Conservation (phyloP, 2,797 vertebrate species). For the Poeciliopsis paucimaculata region DNA sequence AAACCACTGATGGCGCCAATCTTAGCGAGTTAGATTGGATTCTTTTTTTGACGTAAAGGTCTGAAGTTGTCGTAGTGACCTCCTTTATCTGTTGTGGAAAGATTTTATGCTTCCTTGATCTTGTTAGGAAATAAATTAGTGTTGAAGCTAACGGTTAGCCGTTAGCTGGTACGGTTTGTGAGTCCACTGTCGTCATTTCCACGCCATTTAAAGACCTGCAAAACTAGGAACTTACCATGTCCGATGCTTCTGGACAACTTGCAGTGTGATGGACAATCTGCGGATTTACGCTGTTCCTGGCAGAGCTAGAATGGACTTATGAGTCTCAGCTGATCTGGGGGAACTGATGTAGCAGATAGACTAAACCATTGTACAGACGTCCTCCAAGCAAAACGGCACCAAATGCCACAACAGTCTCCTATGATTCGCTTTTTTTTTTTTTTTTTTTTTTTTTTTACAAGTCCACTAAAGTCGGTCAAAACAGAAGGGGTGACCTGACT, state of each 20-base stretch:
- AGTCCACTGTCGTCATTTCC: neutral
- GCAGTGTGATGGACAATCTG: neutral
- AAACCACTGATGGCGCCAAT: neutral
- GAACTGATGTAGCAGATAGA: neutral
- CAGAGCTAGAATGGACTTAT: neutral
- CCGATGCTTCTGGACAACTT: neutral
- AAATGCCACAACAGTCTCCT: neutral
- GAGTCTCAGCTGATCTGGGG: neutral
- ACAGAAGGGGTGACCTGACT: neutral
- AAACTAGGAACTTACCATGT: neutral
- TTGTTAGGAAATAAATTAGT: neutral
- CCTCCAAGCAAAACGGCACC: neutral
- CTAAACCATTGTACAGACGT: neutral
- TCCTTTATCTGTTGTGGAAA: neutral
- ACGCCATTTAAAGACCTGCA: neutral
- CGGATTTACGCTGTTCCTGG: neutral
- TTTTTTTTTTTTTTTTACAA: neutral
- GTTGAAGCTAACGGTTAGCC: neutral
- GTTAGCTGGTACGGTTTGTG: neutral
- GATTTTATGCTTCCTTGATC: neutral
- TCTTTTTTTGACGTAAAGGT: neutral
- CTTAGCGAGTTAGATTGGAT: neutral
- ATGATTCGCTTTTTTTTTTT: no score
- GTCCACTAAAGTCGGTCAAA: neutral
- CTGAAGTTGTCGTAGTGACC: neutral